Base-by-base conservation (phyloP, 2,888 invertebrate species). In the Microctonus hyperodae region DNA sequence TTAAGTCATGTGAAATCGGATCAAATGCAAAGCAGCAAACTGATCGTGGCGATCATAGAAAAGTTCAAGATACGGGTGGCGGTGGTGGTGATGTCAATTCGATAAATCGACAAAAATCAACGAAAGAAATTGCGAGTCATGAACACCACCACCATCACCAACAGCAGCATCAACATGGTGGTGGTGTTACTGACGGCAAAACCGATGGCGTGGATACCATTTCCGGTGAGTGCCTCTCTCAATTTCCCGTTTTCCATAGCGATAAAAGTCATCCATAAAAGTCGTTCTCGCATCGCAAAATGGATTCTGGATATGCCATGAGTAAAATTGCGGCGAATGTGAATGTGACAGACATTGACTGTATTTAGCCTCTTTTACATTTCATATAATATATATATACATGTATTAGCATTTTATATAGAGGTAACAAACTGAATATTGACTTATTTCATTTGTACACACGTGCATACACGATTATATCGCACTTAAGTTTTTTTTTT, bases 141-240 rank as follows among this genome's bases (percentile, higher is more conserved):
- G 78, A 78, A 71, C 68, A 70, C 60, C 67, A 44, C 7, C 44
- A 44, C 44, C 44, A 44, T 1, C 44, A 44, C 7, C 44, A 44
- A 70, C 68, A 71, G 61, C 66, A 73, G 16, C 61, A 61, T 16
- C 59, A 59, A 28, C 37, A 51, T 51, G 10, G 25, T 51, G 10
- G 25, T 51, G 25, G 51, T 51, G 25, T 4, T 65, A 70, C 66
- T 70, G 79, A 79, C 68, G 77, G 78, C 72, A 79, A 79, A 69
- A 67, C 70, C 73, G 78, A 79, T 72, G 65, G 70, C 69, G 72
- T 73, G 69, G 79, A 79, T 72, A 69, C 70, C 70, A 75, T 77
- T 73, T 78, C 77, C 71, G 78, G 79, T 79, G 72, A 79, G 79
- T 76, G 71, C 71, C 70, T 73, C 44, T n/a, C 69, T 70, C 55